A percentile compares a stretch with the other conserved stretches of the same genome.
Evolutionary conservation across 2,797 vertebrate species (phyloP).

Genomic region (Mionectes olivaceus): DNA sequence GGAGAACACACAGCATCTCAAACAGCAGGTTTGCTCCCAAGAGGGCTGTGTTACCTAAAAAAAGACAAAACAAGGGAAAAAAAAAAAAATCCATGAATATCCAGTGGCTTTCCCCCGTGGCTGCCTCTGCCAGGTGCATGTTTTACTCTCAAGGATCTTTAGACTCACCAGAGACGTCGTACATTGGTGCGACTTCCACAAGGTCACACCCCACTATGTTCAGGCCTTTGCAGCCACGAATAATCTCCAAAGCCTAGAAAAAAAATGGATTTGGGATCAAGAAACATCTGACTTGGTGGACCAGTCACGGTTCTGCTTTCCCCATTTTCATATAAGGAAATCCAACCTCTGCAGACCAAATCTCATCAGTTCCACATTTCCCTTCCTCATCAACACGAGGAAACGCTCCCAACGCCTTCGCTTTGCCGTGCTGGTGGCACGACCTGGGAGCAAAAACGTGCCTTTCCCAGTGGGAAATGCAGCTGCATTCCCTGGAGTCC

Average conservation of each 20-base stretch:
- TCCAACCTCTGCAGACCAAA: background rate
- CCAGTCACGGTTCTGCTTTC: fast-evolving
- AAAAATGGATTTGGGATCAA: background rate
- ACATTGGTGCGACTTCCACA: slow-evolving; percentile 91
- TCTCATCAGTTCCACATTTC: fast-evolving
- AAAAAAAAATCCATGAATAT: background rate
- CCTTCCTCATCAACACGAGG: background rate
- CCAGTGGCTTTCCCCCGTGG: fast-evolving
- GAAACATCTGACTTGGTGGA: background rate
- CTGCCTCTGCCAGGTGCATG: fast-evolving
- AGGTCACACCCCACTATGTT: slow-evolving; percentile 93
- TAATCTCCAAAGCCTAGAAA: slow-evolving; percentile 90
- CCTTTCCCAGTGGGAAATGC: fast-evolving
- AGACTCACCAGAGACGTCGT: slow-evolving; percentile 88
- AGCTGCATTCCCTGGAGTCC: background rate
- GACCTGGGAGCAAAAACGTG: fast-evolving
- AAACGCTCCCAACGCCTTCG: background rate
- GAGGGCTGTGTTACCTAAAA: slow-evolving; percentile 92
- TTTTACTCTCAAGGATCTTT: background rate
- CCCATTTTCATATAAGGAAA: background rate
- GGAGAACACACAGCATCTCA: slow-evolving; percentile 93
- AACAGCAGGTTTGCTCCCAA: slow-evolving; percentile 93
- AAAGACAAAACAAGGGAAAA: background rate
- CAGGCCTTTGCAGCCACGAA: slow-evolving; percentile 90
- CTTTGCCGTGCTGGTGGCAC: background rate